A percentile compares a stretch with the other conserved stretches of the same genome.
Evolutionary conservation across 2,888 invertebrate species (phyloP).

Genomic region (Rugalucina vietnamica): DNA sequence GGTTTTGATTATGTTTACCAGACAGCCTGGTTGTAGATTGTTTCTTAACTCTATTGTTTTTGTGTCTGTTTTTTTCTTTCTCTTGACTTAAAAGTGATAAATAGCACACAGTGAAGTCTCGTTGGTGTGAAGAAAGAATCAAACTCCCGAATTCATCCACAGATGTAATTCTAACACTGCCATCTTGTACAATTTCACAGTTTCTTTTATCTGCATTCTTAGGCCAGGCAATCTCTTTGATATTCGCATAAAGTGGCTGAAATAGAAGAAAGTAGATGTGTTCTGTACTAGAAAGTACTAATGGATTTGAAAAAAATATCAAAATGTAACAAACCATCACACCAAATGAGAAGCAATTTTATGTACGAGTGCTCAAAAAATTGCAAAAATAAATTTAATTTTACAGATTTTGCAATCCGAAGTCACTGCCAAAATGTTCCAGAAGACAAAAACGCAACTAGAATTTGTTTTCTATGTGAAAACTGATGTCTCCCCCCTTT

Average conservation of each 20-base stretch:
- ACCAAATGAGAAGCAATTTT: too few relatives aligned
- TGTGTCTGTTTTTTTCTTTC: constrained; percentile 39
- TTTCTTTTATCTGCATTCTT: constrained; percentile 58
- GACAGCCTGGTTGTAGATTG: background rate
- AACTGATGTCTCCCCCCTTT: too few relatives aligned
- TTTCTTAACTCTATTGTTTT: constrained; percentile 21
- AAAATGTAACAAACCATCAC: too few relatives aligned
- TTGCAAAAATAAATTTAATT: too few relatives aligned
- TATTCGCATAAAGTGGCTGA: constrained; percentile 77
- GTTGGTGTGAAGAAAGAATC: constrained; percentile 75
- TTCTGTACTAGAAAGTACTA: too few relatives aligned
- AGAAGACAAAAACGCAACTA: too few relatives aligned
- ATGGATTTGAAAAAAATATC: too few relatives aligned
- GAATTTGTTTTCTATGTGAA: too few relatives aligned
- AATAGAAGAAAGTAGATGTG: too few relatives aligned
- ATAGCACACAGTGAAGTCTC: constrained; percentile 79
- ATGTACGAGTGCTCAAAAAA: too few relatives aligned
- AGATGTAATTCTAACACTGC: constrained; percentile 73
- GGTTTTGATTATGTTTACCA: background rate
- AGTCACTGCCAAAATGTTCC: too few relatives aligned
- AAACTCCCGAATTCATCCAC: constrained; percentile 78
- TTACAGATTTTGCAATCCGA: too few relatives aligned
- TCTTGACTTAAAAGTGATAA: constrained; percentile 75
- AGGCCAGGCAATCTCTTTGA: constrained; percentile 76
- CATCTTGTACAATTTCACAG: constrained; percentile 73